These are phyloP conservation scores for Euthynnus affinis DNA, from an alignment of 2,797 vertebrate species.

Conservation along the genomic window DNA sequence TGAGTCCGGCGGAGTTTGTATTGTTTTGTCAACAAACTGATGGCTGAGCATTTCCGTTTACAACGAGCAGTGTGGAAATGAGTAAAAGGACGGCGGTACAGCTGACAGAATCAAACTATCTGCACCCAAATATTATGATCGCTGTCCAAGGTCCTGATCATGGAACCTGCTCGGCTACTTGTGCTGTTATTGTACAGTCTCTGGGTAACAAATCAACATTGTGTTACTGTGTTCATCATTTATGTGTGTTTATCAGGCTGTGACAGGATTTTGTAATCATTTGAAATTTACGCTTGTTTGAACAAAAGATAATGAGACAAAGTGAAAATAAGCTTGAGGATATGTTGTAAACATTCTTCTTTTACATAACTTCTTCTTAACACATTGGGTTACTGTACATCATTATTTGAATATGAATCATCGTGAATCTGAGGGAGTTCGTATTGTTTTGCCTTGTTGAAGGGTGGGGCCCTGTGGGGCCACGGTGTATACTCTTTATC, in stretches of 20 bases:
- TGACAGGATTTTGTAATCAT: background rate
- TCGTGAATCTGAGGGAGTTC: too few species aligned
- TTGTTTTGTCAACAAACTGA: too few species aligned
- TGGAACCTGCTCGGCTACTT: background rate
- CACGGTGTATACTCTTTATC: too few species aligned
- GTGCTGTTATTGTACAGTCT: background rate
- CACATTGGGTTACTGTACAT: too few species aligned
- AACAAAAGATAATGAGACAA: background rate
- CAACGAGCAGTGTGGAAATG: background rate
- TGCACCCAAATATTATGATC: too few species aligned
- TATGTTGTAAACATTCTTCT: too few species aligned
- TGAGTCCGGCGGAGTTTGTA: too few species aligned
- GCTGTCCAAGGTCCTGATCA: background rate
- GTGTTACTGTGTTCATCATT: too few species aligned
- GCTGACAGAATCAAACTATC: background rate
- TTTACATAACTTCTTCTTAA: too few species aligned
- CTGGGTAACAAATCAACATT: background rate
- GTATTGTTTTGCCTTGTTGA: background rate
- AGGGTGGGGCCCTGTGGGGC: slow-evolving; percentile 54
- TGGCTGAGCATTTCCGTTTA: too few species aligned
- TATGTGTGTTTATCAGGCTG: too few species aligned
- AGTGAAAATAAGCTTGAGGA: too few species aligned
- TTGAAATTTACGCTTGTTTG: background rate
- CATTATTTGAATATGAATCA: background rate
- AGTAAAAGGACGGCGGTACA: background rate